phyloP scores from a whole-genome alignment of 64 coral and sea anemone genomes.

The Stylophora pistillata region DNA sequence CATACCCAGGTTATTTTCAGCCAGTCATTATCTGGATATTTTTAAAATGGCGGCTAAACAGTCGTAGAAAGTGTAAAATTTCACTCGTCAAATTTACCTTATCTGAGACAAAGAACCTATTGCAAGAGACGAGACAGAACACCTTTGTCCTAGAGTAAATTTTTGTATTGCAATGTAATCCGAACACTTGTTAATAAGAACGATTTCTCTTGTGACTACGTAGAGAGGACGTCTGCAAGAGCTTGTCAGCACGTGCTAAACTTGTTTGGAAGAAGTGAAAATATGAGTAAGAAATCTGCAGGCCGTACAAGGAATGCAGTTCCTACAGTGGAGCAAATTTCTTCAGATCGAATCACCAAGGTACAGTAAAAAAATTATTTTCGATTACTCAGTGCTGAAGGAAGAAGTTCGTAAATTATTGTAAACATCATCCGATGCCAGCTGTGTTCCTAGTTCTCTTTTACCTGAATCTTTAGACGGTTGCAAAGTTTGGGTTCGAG shows the following conservation, averaged over 20 bases:
- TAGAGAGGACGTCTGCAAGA: background rate
- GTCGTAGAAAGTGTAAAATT: background rate
- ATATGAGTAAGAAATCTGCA: slow-evolving; percentile 11
- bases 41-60: background rate
- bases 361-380: slow-evolving; percentile 21
- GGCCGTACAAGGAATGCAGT: background rate
- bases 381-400: no score
- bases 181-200: background rate
- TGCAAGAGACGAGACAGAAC: background rate
- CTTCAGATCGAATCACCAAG: slow-evolving; percentile 64
- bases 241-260: background rate
- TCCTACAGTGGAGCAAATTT: slow-evolving; percentile 77
- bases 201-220: background rate
- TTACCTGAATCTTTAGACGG: no score
- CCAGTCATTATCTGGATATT: background rate
- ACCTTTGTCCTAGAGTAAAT: background rate
- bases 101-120: background rate
- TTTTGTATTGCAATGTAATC: background rate
- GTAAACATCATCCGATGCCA: no score
- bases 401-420: no score
- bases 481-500: no score
- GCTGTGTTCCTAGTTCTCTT: no score
- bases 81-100: background rate
- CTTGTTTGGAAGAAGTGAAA: background rate
- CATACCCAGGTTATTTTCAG: background rate